Evolutionary conservation across 2,888 invertebrate species (phyloP).

Genomic region (Leucoma salicis): DNA sequence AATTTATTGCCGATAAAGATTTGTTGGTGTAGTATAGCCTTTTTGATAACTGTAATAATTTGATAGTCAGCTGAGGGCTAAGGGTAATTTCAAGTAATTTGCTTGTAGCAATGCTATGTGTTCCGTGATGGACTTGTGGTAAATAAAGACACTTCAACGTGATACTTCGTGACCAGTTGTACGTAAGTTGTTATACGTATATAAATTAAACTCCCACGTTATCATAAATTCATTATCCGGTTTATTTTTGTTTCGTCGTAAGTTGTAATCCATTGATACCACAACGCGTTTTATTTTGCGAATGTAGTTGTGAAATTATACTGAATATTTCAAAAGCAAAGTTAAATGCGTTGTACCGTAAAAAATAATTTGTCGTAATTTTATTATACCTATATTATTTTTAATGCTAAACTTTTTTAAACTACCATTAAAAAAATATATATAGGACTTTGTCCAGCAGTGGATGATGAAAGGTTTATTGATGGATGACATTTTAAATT

Average conservation of each 20-base stretch:
- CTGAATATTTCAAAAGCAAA: too few species aligned
- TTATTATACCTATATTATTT: too few species aligned
- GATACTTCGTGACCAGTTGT: constrained; percentile 15
- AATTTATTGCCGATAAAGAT: constrained; percentile 30
- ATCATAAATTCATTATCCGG: constrained; percentile 16
- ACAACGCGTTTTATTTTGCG: too few species aligned
- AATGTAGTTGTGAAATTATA: too few species aligned
- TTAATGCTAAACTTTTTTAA: too few species aligned
- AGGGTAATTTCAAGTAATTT: constrained; percentile 48
- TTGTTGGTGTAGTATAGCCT: constrained; percentile 37
- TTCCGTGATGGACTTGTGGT: constrained; percentile 53
- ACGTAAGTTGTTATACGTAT: constrained; percentile 27
- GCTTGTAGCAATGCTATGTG: constrained; percentile 52
- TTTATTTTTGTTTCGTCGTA: constrained; percentile 23
- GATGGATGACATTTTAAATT: too few species aligned
- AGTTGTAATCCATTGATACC: too few species aligned
- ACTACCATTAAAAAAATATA: too few species aligned
- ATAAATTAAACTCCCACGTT: constrained; percentile 1
- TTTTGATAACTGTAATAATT: constrained; percentile 27
- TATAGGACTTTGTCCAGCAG: too few species aligned
- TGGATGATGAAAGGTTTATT: too few species aligned
- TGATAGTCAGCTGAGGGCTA: constrained; percentile 45
- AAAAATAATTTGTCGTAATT: too few species aligned
- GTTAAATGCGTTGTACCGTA: too few species aligned
- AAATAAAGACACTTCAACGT: constrained; percentile 42